Base-by-base conservation (phyloP, 2,113 vertebrate species). In the Ardeotis arabs region DNA sequence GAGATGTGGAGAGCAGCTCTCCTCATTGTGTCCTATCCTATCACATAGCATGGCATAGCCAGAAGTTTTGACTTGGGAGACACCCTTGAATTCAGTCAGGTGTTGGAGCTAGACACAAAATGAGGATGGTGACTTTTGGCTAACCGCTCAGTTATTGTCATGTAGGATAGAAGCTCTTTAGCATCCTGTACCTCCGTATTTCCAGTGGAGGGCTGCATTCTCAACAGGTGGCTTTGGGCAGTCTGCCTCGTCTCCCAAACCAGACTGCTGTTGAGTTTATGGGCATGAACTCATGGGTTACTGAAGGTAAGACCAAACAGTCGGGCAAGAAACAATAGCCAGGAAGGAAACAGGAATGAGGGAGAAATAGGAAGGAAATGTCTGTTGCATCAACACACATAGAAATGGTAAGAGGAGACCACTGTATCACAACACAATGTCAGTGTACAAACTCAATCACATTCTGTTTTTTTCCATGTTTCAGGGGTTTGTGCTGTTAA, bases 1-100 rank as follows among this genome's bases (percentile, higher is more conserved):
- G 74, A 93, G 94, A 98, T 96, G 89, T 96, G 88, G 70, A 95
- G 88, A 96, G 92, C 81, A 88, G 63, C 49, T 96, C 68, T 97
- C 56, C 79, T 96, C 56, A 18, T 80, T 73, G 81, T 92, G 83
- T 64, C 74, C 62, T 82, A 28, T 72, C 39, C 74, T 92, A 67
- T 94, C 45, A 72, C 41, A 28, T 17, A 69, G 37, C 69, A 18
- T 18, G 72, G 14, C 41, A 53, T 20, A 87, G 83, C 27, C 50
- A 72, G 77, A 95, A 45, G 31, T 66, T 95, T 88, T 95, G 44
- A 77, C 58, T 70, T 29, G 37, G 69, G 84, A 90, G 84, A 76
- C 79, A 45, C 17, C 72, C 53, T 88, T 37, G 63, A 63, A 75
- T 74, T 62, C 55, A 53, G 37, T 18, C 33, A 68, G 29, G 24